phyloP scores from a whole-genome alignment of 2,113 vertebrate genomes.

The Zosterops lateralis region DNA sequence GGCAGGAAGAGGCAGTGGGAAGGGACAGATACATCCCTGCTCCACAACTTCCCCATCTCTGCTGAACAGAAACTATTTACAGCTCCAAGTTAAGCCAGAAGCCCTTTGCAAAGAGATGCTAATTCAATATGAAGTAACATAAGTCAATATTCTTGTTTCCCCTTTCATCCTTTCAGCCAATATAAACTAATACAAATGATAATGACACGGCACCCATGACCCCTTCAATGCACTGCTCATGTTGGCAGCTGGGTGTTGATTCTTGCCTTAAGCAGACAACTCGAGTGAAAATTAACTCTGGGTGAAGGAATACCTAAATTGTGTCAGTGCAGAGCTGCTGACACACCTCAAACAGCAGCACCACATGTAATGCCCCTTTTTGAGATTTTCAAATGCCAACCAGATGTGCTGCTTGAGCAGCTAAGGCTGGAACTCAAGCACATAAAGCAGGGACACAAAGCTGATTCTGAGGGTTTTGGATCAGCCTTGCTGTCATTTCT shows the following conservation, averaged over 20 bases:
- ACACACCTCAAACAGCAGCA: not conserved
- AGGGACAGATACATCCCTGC: not conserved
- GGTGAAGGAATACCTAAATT: not conserved
- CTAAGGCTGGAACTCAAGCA: not conserved
- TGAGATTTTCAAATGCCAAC: not conserved
- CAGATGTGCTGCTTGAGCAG: not conserved
- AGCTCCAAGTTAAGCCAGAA: conserved; percentile 26
- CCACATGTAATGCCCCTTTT: accelerated
- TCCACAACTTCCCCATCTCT: not conserved
- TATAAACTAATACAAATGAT: conserved; percentile 40
- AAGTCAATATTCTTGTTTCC: conserved; percentile 58
- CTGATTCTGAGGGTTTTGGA: not conserved
- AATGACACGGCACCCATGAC: not conserved
- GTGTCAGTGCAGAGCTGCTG: not conserved
- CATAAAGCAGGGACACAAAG: not conserved
- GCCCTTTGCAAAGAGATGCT: conserved; percentile 24
- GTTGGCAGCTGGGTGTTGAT: conserved; percentile 12
- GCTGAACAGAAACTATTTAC: not conserved
- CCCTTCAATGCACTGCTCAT: not conserved
- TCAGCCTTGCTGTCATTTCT: not conserved
- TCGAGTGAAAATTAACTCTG: conserved; percentile 41
- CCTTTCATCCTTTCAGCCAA: conserved; percentile 54
- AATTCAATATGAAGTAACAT: conserved; percentile 37
- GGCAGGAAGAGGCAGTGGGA: not conserved
- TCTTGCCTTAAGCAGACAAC: conserved; percentile 50